Evolutionary conservation across 1,140 invertebrate species (phyloP).

Genomic region (Hylaeus volcanicus): DNA sequence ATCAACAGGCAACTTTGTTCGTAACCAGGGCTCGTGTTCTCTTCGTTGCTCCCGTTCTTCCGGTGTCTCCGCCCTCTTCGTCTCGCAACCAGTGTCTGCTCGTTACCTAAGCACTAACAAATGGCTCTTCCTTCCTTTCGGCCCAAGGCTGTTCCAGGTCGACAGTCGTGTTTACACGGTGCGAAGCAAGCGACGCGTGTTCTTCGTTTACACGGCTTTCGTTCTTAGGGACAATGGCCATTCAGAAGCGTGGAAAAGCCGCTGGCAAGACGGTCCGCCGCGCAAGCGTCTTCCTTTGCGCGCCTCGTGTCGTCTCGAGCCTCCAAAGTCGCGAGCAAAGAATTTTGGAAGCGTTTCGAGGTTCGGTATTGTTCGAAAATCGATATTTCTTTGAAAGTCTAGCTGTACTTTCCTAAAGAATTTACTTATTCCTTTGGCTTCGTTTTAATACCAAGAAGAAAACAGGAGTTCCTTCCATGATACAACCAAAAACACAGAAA

Average conservation of each 20-base stretch:
- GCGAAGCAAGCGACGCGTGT: conserved; percentile 51
- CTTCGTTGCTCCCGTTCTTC: background rate
- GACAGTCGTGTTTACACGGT: conserved; percentile 48
- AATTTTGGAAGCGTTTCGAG: too few relatives aligned
- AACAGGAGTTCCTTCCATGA: too few relatives aligned
- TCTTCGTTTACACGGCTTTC: conserved; percentile 56
- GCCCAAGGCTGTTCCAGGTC: conserved; percentile 58
- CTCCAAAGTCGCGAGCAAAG: too few relatives aligned
- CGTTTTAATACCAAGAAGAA: too few relatives aligned
- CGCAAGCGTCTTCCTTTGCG: too few relatives aligned
- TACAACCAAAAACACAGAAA: too few relatives aligned
- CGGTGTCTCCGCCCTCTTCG: background rate
- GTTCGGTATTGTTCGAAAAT: too few relatives aligned
- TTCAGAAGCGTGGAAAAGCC: conserved; percentile 37
- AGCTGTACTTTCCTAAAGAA: too few relatives aligned
- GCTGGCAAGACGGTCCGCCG: conserved; percentile 10
- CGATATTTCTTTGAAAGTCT: too few relatives aligned
- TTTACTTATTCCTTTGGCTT: too few relatives aligned
- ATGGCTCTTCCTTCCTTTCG: conserved; percentile 60
- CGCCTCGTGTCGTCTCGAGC: too few relatives aligned
- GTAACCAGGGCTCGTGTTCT: conserved; percentile 7
- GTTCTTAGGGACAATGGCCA: conserved; percentile 52
- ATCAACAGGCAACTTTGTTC: conserved; percentile 41
- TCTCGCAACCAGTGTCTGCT: conserved; percentile 14
- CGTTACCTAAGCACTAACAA: conserved; percentile 63